Percentiles rank a stretch among this genome's conserved stretches.
Evolutionary conservation across 2,797 vertebrate species (phyloP).

Genomic region (Chrysolophus pictus): DNA sequence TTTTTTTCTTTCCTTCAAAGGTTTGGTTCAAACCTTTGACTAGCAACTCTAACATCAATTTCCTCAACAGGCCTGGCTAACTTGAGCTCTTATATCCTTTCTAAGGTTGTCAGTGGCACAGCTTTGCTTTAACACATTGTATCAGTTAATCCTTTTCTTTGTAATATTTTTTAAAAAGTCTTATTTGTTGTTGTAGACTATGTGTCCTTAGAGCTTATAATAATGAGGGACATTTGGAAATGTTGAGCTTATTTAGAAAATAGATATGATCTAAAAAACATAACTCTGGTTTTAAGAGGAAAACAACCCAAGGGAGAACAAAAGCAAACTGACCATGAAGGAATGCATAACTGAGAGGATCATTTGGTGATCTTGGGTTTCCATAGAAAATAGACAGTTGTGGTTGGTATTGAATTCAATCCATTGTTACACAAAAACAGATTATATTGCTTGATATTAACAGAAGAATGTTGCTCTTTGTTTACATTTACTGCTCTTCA

Average conservation of each 20-base stretch:
- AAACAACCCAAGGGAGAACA: slow-evolving; percentile 34
- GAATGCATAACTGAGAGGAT: background rate
- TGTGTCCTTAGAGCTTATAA: background rate
- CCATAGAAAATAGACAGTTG: background rate
- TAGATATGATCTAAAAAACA: slow-evolving; percentile 19
- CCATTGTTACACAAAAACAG: background rate
- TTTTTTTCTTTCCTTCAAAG: background rate
- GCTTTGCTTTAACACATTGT: background rate
- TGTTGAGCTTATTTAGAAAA: slow-evolving; percentile 17
- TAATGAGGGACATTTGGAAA: background rate
- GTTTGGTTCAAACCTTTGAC: background rate
- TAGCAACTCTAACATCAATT: background rate
- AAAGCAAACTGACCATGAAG: slow-evolving; percentile 24
- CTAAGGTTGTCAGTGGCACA: background rate
- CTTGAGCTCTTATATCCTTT: background rate
- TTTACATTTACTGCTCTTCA: background rate
- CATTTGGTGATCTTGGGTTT: background rate
- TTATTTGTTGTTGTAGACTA: slow-evolving; percentile 4
- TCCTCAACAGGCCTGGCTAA: background rate
- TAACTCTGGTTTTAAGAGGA: background rate
- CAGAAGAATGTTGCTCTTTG: background rate
- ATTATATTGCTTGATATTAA: background rate
- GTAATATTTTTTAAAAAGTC: background rate
- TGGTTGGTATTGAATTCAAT: background rate
- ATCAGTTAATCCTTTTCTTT: background rate